Percentiles rank a stretch among this genome's conserved stretches.
Evolutionary conservation across 2,113 vertebrate species (phyloP).

Genomic region (Psilopsiagon aymara): DNA sequence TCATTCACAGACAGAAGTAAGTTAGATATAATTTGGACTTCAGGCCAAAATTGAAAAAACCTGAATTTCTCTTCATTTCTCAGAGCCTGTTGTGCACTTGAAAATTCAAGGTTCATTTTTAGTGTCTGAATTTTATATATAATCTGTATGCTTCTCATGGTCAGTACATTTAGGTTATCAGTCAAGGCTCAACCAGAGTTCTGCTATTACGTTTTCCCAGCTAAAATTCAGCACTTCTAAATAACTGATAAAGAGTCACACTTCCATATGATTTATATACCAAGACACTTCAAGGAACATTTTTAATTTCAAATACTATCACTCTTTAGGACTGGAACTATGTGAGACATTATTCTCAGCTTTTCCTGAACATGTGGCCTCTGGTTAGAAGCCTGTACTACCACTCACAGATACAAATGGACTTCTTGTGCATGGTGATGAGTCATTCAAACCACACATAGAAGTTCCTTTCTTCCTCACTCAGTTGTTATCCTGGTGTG

Average conservation of each 20-base stretch:
- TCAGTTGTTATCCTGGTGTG: slow-evolving; percentile 15
- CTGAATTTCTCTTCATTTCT: neutral
- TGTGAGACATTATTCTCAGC: slow-evolving; percentile 13
- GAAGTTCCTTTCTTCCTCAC: neutral
- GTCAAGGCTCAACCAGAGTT: neutral
- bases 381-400: neutral
- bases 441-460: neutral
- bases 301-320: slow-evolving; percentile 41
- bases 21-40: neutral
- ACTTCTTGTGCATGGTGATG: neutral
- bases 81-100: neutral
- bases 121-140: slow-evolving; percentile 22
- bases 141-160: slow-evolving; percentile 20
- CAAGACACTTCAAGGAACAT: slow-evolving; percentile 15
- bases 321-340: neutral
- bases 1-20: neutral
- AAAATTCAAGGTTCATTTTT: slow-evolving; percentile 28
- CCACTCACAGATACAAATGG: neutral
- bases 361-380: slow-evolving; percentile 12
- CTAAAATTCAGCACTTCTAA: slow-evolving; percentile 33
- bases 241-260: slow-evolving; percentile 44
- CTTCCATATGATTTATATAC: slow-evolving; percentile 25
- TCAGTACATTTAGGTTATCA: slow-evolving; percentile 45
- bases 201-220: slow-evolving; percentile 47
- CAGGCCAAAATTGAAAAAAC: neutral